Evolutionary conservation across 2,888 invertebrate species (phyloP), one percentile per base, ranked within the genome.

Genomic region (Ceraclea dissimilis): DNA sequence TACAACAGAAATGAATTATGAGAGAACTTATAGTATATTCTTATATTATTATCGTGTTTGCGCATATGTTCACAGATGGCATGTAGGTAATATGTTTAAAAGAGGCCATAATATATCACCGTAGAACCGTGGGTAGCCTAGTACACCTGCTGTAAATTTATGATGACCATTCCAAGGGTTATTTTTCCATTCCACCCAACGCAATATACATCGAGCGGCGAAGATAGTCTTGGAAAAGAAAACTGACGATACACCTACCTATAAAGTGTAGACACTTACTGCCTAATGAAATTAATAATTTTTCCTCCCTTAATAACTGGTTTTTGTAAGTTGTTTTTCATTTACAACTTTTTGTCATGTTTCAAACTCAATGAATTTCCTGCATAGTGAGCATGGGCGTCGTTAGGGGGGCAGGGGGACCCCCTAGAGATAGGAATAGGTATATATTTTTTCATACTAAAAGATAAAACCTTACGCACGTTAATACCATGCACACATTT

Each of bases 81-180:
- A 39, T 5, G 26, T 26, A n/a, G n/a, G 39, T 39, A 39, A 39
- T 39, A 39, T 39, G 39, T 39, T 39, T 39, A 13, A 39, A 39
- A 39, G 13, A 39, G 39, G 13, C 8, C 13, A 39, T 16, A 5
- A 39, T 39, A 39, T 39, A 39, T 39, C 8, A 8, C 2, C 13
- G 39, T 39, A 26, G 39, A 39, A 13, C 39, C 39, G 13, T 39
- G 39, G 13, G 8, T 13, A 39, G 16, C 39, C 13, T 39, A 13
- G 13, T 39, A 39, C 52, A 55, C 58, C 58, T 55, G 48, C 43
- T 43, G 39, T 46, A 46, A 58, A 58, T 58, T 58, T 55, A 56
- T 56, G 56, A 50, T 52, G 59, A 56, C 53, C 56, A 52, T 53
- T 56, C 46, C 46, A 39, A 44, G 53, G 56, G 56, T 47, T 56